Evolutionary conservation across 2,113 vertebrate genomes (phyloP).

Genomic region (Anolis carolinensis): DNA sequence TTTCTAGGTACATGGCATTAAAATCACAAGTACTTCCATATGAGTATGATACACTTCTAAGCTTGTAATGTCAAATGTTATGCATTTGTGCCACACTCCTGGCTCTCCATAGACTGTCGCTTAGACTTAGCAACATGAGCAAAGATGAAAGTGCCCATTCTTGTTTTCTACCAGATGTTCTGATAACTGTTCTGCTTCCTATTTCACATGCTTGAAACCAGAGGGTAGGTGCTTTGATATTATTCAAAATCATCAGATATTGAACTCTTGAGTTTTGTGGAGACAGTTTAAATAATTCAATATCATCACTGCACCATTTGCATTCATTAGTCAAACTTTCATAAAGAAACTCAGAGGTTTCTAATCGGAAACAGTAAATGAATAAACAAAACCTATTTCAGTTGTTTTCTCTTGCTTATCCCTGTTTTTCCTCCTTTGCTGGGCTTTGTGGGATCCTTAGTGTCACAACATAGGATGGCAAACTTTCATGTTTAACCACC

Average conservation of each 20-base stretch:
- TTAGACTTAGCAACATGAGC: not conserved
- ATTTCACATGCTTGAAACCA: slow-evolving; percentile 25
- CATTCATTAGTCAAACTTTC: slow-evolving; percentile 19
- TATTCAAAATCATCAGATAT: slow-evolving; percentile 21
- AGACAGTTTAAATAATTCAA: slow-evolving; percentile 12
- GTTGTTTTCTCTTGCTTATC: not conserved
- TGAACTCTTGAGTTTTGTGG: slow-evolving; percentile 8
- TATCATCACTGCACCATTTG: not conserved
- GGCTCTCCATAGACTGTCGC: not conserved
- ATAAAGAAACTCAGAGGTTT: slow-evolving; percentile 25
- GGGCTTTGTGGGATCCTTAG: not conserved
- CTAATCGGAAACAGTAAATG: slow-evolving; percentile 4
- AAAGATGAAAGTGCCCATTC: slow-evolving; percentile 15
- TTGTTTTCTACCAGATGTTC: slow-evolving; percentile 6
- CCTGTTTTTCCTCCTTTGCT: not conserved
- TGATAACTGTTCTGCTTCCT: not conserved
- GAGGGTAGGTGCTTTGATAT: slow-evolving; percentile 16
- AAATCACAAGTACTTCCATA: not conserved
- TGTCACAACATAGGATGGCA: not conserved
- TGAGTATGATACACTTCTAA: not conserved
- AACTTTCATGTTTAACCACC: not conserved
- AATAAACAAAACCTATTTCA: slow-evolving; percentile 4
- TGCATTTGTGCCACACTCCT: not conserved
- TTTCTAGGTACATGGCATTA: not conserved
- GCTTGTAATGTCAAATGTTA: not conserved